Conservation (phyloP, 2,888 invertebrate species). For the Hesperia comma region DNA sequence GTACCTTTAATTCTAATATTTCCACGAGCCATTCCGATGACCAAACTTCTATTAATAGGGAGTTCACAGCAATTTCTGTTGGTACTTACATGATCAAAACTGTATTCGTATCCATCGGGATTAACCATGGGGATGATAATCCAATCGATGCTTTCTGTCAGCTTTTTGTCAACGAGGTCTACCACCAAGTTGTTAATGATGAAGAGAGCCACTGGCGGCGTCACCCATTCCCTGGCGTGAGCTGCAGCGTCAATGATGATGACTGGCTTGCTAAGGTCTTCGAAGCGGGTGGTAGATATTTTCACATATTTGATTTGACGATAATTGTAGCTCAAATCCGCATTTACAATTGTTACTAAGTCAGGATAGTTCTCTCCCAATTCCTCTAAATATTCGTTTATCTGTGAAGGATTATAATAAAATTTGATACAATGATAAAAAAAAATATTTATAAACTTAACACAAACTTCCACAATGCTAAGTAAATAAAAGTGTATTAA, state of each 20-base stretch:
- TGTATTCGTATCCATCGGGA: conserved; percentile 90
- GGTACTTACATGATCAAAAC: conserved; percentile 74
- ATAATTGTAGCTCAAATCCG: conserved; percentile 84
- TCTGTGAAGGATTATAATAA: conserved; percentile 59
- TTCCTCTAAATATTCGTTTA: conserved; percentile 75
- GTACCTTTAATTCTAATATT: no score
- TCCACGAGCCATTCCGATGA: no score
- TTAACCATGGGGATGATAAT: conserved; percentile 87
- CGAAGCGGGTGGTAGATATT: conserved; percentile 80
- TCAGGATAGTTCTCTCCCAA: conserved; percentile 74
- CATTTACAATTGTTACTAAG: conserved; percentile 78
- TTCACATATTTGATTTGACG: conserved; percentile 85
- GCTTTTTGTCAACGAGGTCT: conserved; percentile 71
- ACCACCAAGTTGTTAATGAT: conserved; percentile 86
- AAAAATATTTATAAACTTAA: no score
- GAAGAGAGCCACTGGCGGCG: conserved; percentile 87
- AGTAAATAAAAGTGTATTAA: no score
- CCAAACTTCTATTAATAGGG: neutral
- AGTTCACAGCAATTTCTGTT: neutral
- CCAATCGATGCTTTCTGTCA: conserved; percentile 86
- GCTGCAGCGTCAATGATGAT: conserved; percentile 86
- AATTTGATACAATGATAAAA: no score
- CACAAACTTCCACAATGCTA: no score
- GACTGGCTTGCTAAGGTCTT: conserved; percentile 77
- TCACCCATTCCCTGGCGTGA: conserved; percentile 89